Conservation (phyloP, 2,797 vertebrate genomes). For the Etheostoma nigrum region DNA sequence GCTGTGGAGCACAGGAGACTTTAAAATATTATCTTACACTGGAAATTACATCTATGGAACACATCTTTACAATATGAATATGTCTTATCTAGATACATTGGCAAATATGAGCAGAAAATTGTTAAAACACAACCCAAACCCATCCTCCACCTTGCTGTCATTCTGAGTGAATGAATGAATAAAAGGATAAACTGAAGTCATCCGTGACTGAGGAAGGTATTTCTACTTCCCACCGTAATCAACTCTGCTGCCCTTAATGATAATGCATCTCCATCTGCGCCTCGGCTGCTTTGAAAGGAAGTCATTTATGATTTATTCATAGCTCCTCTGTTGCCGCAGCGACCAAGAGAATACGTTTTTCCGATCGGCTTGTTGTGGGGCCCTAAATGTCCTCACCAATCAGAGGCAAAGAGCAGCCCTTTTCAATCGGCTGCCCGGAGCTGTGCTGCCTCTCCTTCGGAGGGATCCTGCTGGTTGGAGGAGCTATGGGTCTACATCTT, state of each 20-base stretch:
- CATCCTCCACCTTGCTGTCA: slow-evolving; percentile 69
- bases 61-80: slow-evolving; percentile 93
- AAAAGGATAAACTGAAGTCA: slow-evolving; percentile 78
- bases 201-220: slow-evolving; percentile 70
- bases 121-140: slow-evolving; percentile 81
- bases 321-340: slow-evolving; percentile 71
- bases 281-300: slow-evolving; percentile 73
- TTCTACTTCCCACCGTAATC: slow-evolving; percentile 59
- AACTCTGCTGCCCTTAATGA: slow-evolving; percentile 71
- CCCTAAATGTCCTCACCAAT: slow-evolving; percentile 76
- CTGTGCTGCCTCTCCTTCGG: slow-evolving; percentile 70
- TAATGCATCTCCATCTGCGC: slow-evolving; percentile 66
- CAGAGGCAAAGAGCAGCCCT: slow-evolving; percentile 79
- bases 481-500: slow-evolving; percentile 94
- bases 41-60: slow-evolving; percentile 90
- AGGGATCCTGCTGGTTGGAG: slow-evolving; percentile 62
- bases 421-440: slow-evolving; percentile 72
- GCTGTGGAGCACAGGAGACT: slow-evolving; percentile 86
- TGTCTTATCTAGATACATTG: slow-evolving; percentile 89
- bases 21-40: slow-evolving; percentile 95
- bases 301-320: slow-evolving; percentile 74
- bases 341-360: slow-evolving; percentile 69
- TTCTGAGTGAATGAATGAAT: slow-evolving; percentile 79
- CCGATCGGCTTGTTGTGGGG: slow-evolving; percentile 73
- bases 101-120: slow-evolving; percentile 91